These are phyloP conservation scores for Eptatretus atami DNA, from an alignment of 2,797 vertebrate species.

Conservation along the genomic window DNA sequence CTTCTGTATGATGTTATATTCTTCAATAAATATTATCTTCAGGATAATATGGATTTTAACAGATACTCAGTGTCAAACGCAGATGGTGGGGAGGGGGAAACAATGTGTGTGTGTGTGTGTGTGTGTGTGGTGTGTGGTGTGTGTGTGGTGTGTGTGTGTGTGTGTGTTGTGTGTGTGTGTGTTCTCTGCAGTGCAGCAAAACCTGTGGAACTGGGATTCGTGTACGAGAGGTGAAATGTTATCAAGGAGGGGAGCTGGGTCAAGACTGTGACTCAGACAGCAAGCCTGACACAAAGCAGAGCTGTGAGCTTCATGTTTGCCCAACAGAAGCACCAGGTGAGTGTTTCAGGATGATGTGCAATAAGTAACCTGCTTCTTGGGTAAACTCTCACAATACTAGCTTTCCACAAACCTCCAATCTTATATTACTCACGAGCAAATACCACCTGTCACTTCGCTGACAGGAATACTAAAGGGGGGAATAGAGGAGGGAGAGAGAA, in stretches of 20 bases:
- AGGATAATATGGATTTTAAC: neutral
- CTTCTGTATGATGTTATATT: too few species aligned
- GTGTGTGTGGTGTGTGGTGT: neutral
- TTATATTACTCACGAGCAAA: too few species aligned
- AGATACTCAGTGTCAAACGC: neutral
- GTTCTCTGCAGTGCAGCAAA: slow-evolving; percentile 32
- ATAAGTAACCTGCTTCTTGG: too few species aligned
- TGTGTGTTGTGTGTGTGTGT: neutral
- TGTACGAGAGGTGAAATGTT: slow-evolving; percentile 37
- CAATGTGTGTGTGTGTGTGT: neutral
- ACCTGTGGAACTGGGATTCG: slow-evolving; percentile 30
- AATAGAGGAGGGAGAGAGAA: too few species aligned
- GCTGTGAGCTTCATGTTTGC: slow-evolving; percentile 24
- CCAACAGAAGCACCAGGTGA: slow-evolving; percentile 28
- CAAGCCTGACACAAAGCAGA: slow-evolving; percentile 27
- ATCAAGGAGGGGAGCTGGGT: slow-evolving; percentile 29
- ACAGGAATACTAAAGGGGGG: too few species aligned
- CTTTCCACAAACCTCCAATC: too few species aligned
- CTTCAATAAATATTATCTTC: too few species aligned
- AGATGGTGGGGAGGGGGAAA: neutral
- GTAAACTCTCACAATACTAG: too few species aligned
- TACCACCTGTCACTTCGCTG: too few species aligned
- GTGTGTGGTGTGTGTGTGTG: neutral
- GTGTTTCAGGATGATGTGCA: slow-evolving; percentile 7
- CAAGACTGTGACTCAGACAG: slow-evolving; percentile 26